phyloP scores from a whole-genome alignment of 2,888 invertebrate species.

The Scaeva pyrastri region DNA sequence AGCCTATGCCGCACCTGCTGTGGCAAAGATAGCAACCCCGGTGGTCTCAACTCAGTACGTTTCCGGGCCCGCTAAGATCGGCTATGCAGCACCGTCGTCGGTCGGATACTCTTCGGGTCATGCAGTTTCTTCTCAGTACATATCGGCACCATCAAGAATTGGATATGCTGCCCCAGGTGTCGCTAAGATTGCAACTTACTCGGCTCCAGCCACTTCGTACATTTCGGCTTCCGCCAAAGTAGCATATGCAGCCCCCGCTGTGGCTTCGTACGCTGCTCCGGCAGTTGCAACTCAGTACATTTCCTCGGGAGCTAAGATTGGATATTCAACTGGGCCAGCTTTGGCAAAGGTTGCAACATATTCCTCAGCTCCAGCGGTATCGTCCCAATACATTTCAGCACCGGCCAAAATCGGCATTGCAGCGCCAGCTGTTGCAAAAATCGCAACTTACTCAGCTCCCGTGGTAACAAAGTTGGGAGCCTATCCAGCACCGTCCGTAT shows the following conservation, averaged over 20 bases:
- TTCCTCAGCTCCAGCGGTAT: constrained; percentile 76
- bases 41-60: constrained; percentile 29
- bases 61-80: constrained; percentile 37
- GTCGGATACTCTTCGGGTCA: constrained; percentile 68
- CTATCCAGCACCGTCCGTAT: constrained; percentile 12
- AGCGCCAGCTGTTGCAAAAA: constrained; percentile 76
- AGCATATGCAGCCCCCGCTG: constrained; percentile 72
- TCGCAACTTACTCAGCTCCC: constrained; percentile 78
- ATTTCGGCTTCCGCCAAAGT: constrained; percentile 72
- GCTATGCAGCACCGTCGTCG: constrained; percentile 53
- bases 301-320: constrained; percentile 50
- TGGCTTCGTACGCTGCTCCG: constrained; percentile 77
- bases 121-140: constrained; percentile 79
- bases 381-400: constrained; percentile 79
- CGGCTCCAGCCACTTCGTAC: constrained; percentile 77
- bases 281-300: constrained; percentile 71
- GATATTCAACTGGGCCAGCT: constrained; percentile 70
- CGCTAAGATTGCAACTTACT: constrained; percentile 77
- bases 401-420: constrained; percentile 76
- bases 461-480: constrained; percentile 47
- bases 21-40: constrained; percentile 50
- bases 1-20: constrained; percentile 70
- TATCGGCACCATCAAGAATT: constrained; percentile 78
- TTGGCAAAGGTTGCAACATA: constrained; percentile 71
- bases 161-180: constrained; percentile 72